Percentiles rank a stretch among this genome's conserved stretches.
phyloP scores from a whole-genome alignment of 2,888 invertebrate genomes.

The Philaethria dido region DNA sequence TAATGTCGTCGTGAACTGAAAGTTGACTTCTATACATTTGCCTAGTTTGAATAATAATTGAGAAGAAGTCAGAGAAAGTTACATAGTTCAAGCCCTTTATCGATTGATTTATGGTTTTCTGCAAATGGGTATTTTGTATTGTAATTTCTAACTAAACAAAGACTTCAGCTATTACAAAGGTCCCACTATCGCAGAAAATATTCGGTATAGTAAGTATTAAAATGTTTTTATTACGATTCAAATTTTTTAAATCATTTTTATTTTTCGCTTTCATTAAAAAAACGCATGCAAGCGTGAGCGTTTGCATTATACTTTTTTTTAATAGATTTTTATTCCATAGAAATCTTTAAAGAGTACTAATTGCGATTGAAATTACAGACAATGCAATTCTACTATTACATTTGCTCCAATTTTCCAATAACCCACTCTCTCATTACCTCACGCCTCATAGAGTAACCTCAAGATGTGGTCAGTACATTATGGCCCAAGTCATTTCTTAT shows the following conservation, averaged over 20 bases:
- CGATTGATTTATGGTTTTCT: constrained; percentile 26
- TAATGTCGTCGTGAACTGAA: constrained; percentile 19
- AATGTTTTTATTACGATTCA: background rate
- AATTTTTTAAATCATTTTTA: background rate
- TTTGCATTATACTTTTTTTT: background rate
- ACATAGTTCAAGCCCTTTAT: constrained; percentile 28
- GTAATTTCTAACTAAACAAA: background rate
- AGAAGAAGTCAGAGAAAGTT: constrained; percentile 31
- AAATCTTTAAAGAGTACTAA: constrained; percentile 8
- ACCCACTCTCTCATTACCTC: constrained; percentile 36
- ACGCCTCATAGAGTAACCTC: constrained; percentile 39
- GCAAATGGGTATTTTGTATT: constrained; percentile 9
- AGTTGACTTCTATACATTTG: constrained; percentile 25
- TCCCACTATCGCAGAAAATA: background rate
- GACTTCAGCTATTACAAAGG: background rate
- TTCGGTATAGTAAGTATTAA: too few relatives aligned
- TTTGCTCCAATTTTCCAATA: constrained; percentile 40
- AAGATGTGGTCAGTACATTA: constrained; percentile 43
- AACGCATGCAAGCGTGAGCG: too few relatives aligned
- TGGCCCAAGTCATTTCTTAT: constrained; percentile 41
- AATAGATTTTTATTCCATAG: background rate
- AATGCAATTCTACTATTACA: constrained; percentile 24
- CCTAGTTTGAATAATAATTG: constrained; percentile 32
- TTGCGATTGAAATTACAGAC: constrained; percentile 22
- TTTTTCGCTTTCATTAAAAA: background rate